phyloP scores from a whole-genome alignment of 2,888 invertebrate species.

The Patella ulyssiponensis region DNA sequence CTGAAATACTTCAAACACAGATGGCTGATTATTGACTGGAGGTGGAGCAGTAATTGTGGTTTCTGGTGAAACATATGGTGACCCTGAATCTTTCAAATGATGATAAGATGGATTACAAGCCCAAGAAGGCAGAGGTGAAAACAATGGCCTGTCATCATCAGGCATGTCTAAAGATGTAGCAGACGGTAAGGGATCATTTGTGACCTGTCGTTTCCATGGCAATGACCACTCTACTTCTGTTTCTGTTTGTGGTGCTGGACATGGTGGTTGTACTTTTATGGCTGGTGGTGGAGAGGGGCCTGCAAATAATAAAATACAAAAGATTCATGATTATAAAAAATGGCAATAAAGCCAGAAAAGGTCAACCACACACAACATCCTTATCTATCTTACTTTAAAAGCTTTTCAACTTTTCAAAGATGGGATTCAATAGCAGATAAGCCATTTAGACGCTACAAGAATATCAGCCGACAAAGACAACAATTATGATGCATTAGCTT shows the following conservation, averaged over 20 bases:
- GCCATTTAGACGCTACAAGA: no score
- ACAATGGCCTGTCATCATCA: slow-evolving; percentile 59
- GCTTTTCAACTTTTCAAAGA: no score
- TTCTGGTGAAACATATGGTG: slow-evolving; percentile 61
- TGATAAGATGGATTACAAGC: slow-evolving; percentile 94
- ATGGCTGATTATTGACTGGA: slow-evolving; percentile 40
- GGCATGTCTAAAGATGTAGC: slow-evolving; percentile 46
- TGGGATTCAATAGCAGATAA: no score
- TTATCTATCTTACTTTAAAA: no score
- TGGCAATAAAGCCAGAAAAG: no score
- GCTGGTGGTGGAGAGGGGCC: slow-evolving; percentile 18
- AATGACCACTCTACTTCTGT: slow-evolving; percentile 91
- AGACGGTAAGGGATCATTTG: slow-evolving; percentile 49
- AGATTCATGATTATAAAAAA: no score
- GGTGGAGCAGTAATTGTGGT: slow-evolving; percentile 50
- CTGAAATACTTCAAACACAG: slow-evolving; percentile 56
- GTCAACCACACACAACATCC: no score
- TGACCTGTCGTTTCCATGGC: slow-evolving; percentile 79
- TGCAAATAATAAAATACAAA: no score
- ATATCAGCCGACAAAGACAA: no score
- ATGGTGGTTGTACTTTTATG: slow-evolving; percentile 36
- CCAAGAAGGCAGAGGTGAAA: slow-evolving; percentile 93
- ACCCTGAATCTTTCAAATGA: slow-evolving; percentile 61
- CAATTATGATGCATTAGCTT: no score
- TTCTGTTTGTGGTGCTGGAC: slow-evolving; percentile 74